phyloP scores from a whole-genome alignment of 2,113 vertebrate species.

The Daphoenositta chrysoptera region DNA sequence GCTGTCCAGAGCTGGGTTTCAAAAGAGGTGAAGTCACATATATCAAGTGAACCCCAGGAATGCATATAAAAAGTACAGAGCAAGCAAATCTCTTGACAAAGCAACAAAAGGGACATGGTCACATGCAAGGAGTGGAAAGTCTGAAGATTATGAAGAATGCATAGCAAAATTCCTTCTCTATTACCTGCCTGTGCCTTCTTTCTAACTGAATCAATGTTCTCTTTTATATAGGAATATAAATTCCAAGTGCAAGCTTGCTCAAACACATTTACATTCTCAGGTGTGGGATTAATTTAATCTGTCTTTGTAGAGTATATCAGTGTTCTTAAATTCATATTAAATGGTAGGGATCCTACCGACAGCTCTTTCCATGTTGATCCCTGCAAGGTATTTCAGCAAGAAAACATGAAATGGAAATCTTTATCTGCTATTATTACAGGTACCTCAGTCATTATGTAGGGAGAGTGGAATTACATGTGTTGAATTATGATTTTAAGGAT shows the following conservation, averaged over 20 bases:
- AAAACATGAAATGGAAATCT: background rate
- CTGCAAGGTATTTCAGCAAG: background rate
- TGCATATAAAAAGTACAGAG: background rate
- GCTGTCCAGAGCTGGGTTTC: background rate
- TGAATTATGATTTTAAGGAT: background rate
- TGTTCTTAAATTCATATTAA: background rate
- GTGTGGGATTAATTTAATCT: background rate
- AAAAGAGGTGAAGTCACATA: background rate
- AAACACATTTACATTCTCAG: background rate
- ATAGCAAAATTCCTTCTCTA: background rate
- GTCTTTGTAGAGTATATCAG: background rate
- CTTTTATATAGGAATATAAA: background rate
- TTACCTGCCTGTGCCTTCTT: background rate
- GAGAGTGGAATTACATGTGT: background rate
- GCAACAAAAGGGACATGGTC: background rate
- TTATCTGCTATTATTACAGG: background rate
- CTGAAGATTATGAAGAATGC: background rate
- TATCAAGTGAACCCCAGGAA: background rate
- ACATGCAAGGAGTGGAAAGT: background rate
- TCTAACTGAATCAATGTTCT: background rate
- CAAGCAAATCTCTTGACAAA: background rate
- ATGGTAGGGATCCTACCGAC: background rate
- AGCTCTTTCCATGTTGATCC: background rate
- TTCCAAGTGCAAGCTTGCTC: background rate
- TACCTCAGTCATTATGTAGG: background rate